Evolutionary conservation across 2,797 vertebrate species (phyloP), one percentile per base, ranked within the genome.

Genomic region (Sparidentex hasta): DNA sequence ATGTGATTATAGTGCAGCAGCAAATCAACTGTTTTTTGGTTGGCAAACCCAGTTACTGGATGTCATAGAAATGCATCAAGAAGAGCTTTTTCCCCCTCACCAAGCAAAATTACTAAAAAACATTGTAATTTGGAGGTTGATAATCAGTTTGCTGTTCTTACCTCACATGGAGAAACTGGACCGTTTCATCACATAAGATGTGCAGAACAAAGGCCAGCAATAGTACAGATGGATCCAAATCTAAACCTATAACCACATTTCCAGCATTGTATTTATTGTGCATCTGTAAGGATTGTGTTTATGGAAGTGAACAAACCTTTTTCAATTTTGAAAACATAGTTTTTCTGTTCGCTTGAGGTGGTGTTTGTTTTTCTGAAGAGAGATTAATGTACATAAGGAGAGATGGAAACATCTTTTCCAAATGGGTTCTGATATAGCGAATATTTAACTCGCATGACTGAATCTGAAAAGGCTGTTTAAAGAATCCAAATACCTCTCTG

Each of bases 1-100:
- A 54, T 56, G 44, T n/a, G 43, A 74, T 78, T 76, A 52, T 12
- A 7, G 48, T 52, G 44, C n/a, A 23, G 41, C 23, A 70, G 41
- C 72, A 65, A 33, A 52, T 41, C n/a, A 11, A 16, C 44, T 11
- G 41, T 59, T 80, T 82, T 66, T 50, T 65, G 46, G 43, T 64
- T 17, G 17, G 16, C 29, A 61, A 64, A 3, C 11, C 14, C 4
- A 17, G 25, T 51, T 52, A 82, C 77, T 66, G n/a, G 52, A 73
- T 38, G 38, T 44, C 8, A 29, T 76, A 27, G 62, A 69, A 56
- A 46, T 59, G 3, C 20, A 25, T 56, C 2, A 43, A 59, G 25
- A 13, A 2, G 17, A 6, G 6, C 1, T 16, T 62, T 62, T 13
- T 5, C 11, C 18, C 27, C 2, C 23, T 7, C 48, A n/a, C 27